Evolutionary conservation across 2,888 invertebrate genomes (phyloP).

Genomic region (Xylota segnis): DNA sequence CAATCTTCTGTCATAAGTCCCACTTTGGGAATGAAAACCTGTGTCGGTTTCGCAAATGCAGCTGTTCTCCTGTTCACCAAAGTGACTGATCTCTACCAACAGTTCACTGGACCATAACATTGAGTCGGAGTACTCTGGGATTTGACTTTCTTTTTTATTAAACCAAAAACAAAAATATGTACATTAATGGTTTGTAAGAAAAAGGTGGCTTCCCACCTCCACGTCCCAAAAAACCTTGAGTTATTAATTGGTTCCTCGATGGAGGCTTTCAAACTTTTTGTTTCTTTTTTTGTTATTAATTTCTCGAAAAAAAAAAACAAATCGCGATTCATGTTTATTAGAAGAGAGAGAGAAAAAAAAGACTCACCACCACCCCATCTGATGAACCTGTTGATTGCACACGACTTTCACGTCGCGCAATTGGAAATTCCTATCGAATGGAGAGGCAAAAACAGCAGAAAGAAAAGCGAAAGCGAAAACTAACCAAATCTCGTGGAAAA

Average conservation of each 20-base stretch:
- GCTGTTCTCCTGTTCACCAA: too few relatives aligned
- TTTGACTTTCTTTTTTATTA: too few relatives aligned
- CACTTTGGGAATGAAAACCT: too few relatives aligned
- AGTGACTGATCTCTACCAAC: too few relatives aligned
- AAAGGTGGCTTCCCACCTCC: neutral
- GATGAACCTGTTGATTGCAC: conserved; percentile 67
- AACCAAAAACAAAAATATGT: too few relatives aligned
- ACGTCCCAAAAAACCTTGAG: neutral
- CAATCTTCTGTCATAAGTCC: too few relatives aligned
- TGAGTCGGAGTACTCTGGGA: too few relatives aligned
- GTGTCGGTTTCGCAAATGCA: too few relatives aligned
- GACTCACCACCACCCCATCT: conserved; percentile 8
- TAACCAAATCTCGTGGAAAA: conserved; percentile 22
- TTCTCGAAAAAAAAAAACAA: conserved; percentile 13
- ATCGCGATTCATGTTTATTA: neutral
- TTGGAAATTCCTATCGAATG: conserved; percentile 49
- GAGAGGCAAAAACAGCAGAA: conserved; percentile 30
- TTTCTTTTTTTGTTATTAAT: neutral
- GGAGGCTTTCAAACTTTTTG: neutral
- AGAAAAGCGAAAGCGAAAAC: conserved; percentile 53
- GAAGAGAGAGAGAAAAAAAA: neutral
- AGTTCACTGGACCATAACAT: too few relatives aligned
- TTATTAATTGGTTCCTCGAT: neutral
- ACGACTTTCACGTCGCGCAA: conserved; percentile 57
- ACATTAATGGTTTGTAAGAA: neutral